A percentile compares a stretch with the other conserved stretches of the same genome.
These are phyloP conservation scores for Steinernema carpocapsae DNA, from an alignment of 2,888 invertebrate genomes.

Conservation along the genomic window DNA sequence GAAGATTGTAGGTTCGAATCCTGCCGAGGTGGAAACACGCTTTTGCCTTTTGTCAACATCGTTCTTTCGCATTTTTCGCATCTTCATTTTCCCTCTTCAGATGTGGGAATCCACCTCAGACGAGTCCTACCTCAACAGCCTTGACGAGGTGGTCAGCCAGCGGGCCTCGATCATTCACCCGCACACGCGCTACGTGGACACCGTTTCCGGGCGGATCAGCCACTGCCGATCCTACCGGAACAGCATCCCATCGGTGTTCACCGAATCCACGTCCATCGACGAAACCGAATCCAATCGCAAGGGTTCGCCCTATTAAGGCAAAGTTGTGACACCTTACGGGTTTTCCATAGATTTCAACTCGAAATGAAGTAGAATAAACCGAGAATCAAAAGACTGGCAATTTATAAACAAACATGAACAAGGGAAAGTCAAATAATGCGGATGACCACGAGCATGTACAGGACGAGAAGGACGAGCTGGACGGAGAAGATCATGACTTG, in stretches of 20 bases:
- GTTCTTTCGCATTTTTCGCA: not conserved
- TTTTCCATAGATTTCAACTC: too few species aligned
- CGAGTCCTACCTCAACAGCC: constrained; percentile 19
- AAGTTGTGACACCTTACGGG: too few species aligned
- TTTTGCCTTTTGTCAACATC: not conserved
- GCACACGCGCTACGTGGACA: constrained; percentile 19
- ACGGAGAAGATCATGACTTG: too few species aligned
- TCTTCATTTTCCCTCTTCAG: not conserved
- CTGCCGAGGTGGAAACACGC: too few species aligned
- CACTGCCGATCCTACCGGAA: constrained; percentile 5
- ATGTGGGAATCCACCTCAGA: constrained; percentile 15
- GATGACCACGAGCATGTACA: too few species aligned
- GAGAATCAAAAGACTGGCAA: too few species aligned
- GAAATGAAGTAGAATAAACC: too few species aligned
- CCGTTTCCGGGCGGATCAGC: constrained; percentile 5
- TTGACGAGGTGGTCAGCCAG: constrained; percentile 18
- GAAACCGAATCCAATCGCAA: constrained; percentile 1
- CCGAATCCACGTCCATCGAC: constrained; percentile 1
- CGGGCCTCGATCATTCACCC: constrained; percentile 27
- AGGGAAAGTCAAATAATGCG: too few species aligned
- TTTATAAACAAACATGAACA: too few species aligned
- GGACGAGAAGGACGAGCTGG: too few species aligned
- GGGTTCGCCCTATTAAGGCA: constrained; percentile 5
- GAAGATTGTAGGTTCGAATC: constrained; percentile 70
- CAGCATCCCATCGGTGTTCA: constrained; percentile 27